Evolutionary conservation across 2,113 vertebrate genomes (phyloP).

Genomic region (Aythya baeri): DNA sequence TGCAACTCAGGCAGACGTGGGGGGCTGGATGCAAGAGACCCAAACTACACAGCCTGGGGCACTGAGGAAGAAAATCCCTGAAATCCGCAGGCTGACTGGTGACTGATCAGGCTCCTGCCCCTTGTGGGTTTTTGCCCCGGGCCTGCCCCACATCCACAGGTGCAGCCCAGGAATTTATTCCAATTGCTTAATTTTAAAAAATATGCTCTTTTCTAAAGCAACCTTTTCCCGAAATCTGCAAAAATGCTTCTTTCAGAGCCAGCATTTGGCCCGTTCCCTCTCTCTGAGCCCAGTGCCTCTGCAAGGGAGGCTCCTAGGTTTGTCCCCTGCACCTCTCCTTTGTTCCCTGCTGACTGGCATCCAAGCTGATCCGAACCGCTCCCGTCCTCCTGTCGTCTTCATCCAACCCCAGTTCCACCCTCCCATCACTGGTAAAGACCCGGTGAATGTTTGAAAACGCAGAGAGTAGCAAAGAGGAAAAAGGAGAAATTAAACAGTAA

Average conservation of each 20-base stretch:
- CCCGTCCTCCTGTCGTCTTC: background rate
- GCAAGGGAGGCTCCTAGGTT: background rate
- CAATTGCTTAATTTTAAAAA: background rate
- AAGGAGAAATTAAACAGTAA: constrained; percentile 47
- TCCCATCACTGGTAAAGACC: background rate
- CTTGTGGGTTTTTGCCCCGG: background rate
- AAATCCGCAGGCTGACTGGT: background rate
- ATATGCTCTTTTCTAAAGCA: background rate
- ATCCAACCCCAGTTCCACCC: background rate
- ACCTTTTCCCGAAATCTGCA: background rate
- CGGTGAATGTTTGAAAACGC: background rate
- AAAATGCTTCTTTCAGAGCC: background rate
- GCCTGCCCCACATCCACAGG: background rate
- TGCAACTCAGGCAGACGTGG: background rate
- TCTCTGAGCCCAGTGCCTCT: background rate
- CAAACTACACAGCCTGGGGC: background rate
- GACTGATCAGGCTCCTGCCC: background rate
- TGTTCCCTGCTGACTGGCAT: background rate
- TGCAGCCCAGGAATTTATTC: background rate
- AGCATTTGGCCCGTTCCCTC: background rate
- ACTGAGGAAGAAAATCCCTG: background rate
- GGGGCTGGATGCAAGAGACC: background rate
- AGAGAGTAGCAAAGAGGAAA: constrained; percentile 17
- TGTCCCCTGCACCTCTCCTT: background rate
- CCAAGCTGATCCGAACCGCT: background rate